These are phyloP conservation scores for Myotis davidii DNA, from an alignment of 2,113 vertebrate species.

Conservation along the genomic window DNA sequence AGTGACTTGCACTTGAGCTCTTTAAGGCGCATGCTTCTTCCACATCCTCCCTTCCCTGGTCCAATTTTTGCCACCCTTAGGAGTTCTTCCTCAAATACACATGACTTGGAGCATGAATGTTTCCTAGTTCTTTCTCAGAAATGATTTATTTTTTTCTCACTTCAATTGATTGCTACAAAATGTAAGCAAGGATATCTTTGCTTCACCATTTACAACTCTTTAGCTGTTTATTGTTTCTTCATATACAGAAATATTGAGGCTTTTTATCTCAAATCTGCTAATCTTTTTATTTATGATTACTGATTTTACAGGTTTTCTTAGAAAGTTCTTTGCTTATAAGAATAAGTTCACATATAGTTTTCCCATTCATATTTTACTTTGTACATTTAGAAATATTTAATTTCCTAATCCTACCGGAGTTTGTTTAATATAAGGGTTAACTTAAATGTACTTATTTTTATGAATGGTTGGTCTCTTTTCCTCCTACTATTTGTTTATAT, in stretches of 20 bases:
- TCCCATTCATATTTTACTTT: background rate
- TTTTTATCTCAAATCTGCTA: background rate
- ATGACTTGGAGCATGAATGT: background rate
- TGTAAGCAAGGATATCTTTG: background rate
- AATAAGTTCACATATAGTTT: background rate
- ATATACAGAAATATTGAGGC: background rate
- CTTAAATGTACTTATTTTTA: background rate
- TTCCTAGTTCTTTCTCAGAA: background rate
- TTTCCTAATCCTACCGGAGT: background rate
- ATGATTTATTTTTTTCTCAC: background rate
- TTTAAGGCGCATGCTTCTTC: background rate
- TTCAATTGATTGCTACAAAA: background rate
- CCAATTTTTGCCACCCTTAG: background rate
- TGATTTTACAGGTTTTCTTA: constrained; percentile 2
- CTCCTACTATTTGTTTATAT: background rate
- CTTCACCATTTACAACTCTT: background rate
- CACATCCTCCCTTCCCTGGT: too few relatives aligned
- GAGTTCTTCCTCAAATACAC: background rate
- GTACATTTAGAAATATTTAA: background rate
- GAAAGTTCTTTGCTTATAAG: background rate
- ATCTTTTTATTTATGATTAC: background rate
- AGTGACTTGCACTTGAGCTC: background rate
- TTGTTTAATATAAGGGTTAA: background rate
- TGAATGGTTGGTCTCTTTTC: background rate
- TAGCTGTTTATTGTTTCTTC: background rate